A percentile compares a stretch with the other conserved stretches of the same genome.
Evolutionary conservation across 2,888 invertebrate genomes (phyloP).

Genomic region (Scelioninae gen. 1): DNA sequence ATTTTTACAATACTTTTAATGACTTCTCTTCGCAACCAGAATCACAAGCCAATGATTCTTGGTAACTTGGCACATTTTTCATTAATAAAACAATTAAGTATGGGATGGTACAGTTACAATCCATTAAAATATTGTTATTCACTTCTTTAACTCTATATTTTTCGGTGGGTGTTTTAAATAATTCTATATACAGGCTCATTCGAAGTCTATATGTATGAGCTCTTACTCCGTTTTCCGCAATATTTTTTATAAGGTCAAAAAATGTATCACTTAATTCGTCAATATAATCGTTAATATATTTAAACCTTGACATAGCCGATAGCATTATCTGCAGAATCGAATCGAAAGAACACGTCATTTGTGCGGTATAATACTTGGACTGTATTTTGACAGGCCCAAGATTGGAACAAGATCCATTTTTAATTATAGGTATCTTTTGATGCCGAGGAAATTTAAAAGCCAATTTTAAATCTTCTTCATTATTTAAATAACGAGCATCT

Average conservation of each 20-base stretch:
- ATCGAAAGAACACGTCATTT: neutral
- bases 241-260: neutral
- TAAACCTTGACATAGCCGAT: neutral
- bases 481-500: constrained; percentile 1
- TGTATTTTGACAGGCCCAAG: neutral
- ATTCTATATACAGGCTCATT: neutral
- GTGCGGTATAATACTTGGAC: neutral
- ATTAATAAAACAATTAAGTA: neutral
- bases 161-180: neutral
- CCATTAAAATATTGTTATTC: neutral
- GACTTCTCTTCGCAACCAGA: neutral
- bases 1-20: too few relatives aligned
- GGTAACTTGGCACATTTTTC: neutral
- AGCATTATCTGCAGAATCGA: neutral
- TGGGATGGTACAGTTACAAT: neutral
- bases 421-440: neutral
- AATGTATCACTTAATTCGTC: neutral
- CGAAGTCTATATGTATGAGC: neutral
- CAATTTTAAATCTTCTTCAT: neutral
- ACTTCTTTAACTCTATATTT: neutral
- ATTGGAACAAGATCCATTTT: neutral
- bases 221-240: neutral
- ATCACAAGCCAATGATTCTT: neutral
- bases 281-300: too few relatives aligned
- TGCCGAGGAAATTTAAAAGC: neutral